A percentile compares a stretch with the other conserved stretches of the same genome.
phyloP scores from a whole-genome alignment of 92 coral and sea anemone species.

The Zoanthus gigantus region DNA sequence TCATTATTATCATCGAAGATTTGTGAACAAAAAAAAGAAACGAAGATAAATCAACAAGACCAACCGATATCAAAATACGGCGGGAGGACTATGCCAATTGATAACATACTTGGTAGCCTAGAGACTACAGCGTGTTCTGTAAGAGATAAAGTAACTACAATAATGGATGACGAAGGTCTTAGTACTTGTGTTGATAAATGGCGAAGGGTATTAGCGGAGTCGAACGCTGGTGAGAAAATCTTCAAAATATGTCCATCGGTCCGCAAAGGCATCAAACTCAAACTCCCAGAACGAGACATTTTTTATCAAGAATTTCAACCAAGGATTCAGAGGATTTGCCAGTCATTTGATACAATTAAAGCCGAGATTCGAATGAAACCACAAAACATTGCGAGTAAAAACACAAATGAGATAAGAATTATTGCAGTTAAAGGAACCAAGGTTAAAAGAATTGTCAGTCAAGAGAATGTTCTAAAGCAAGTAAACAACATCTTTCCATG shows the following conservation, averaged over 20 bases:
- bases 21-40: slow-evolving; percentile 9
- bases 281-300: slow-evolving; percentile 10
- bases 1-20: slow-evolving; percentile 7
- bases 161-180: slow-evolving; percentile 21
- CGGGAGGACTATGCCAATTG: slow-evolving; percentile 9
- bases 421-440: background rate
- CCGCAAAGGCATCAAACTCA: slow-evolving; percentile 4
- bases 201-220: background rate
- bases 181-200: slow-evolving; percentile 23
- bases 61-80: background rate
- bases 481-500: background rate
- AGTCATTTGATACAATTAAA: background rate
- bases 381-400: background rate
- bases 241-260: slow-evolving; percentile 33
- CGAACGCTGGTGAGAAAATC: slow-evolving; percentile 20
- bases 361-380: background rate
- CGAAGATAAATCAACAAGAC: background rate
- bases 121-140: slow-evolving; percentile 43
- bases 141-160: slow-evolving; percentile 14
- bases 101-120: slow-evolving; percentile 27
- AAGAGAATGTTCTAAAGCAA: slow-evolving; percentile 21
- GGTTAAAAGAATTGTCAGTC: background rate
- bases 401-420: too few relatives aligned
- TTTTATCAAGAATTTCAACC: slow-evolving; percentile 29
- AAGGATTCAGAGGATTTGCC: background rate